A percentile compares a stretch with the other conserved stretches of the same genome.
Evolutionary conservation across 2,888 invertebrate genomes (phyloP).

Genomic region (Eilema caniola): DNA sequence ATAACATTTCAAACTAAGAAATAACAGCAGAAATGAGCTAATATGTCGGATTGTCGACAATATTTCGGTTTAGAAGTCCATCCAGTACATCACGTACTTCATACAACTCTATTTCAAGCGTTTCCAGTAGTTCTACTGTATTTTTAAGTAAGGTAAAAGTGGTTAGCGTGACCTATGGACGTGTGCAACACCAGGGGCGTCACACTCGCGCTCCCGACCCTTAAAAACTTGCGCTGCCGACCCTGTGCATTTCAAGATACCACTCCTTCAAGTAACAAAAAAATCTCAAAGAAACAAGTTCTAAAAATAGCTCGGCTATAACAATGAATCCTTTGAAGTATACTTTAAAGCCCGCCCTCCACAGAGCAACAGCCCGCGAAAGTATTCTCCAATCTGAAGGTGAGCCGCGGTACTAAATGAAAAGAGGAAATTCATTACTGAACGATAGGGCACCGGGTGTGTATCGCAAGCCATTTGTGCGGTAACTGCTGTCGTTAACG

Average conservation of each 20-base stretch:
- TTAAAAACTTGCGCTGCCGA: too few species aligned
- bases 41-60: too few species aligned
- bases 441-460: slow-evolving; percentile 59
- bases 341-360: slow-evolving; percentile 43
- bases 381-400: slow-evolving; percentile 46
- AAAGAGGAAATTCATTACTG: slow-evolving; percentile 74
- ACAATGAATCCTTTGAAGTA: slow-evolving; percentile 24
- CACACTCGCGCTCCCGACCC: too few species aligned
- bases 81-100: too few species aligned
- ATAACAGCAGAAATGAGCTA: not conserved
- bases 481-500: slow-evolving; percentile 71
- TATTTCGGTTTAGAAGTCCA: too few species aligned
- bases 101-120: too few species aligned
- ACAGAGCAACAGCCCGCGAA: slow-evolving; percentile 45
- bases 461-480: slow-evolving; percentile 66
- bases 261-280: not conserved
- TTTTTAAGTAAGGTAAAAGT: too few species aligned
- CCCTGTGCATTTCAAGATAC: not conserved
- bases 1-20: not conserved
- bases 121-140: too few species aligned
- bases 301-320: slow-evolving; percentile 1
- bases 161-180: too few species aligned
- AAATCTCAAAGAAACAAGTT: not conserved
- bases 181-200: too few species aligned
- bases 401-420: slow-evolving; percentile 67